Evolutionary conservation across 2,888 invertebrate genomes (phyloP), one percentile per base, ranked within the genome.

Genomic region (Axea sp.): DNA sequence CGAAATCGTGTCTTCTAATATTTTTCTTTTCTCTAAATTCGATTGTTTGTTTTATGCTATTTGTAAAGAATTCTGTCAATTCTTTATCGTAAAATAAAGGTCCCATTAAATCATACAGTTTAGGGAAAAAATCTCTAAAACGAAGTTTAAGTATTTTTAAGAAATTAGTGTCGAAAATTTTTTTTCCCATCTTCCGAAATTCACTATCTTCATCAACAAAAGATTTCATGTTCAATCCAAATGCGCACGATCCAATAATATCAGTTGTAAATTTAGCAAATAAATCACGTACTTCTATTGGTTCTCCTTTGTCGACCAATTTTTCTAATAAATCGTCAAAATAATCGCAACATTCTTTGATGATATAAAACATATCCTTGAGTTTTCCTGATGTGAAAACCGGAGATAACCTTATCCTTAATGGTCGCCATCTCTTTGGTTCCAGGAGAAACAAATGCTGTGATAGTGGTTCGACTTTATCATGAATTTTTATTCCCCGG

Each of bases 331-430:
- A 89, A 0, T 84, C 78, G 0, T 86, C 83, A 73, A 91, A 80
- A 31, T 84, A 83, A 3, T 85, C 76, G 5, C 88, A 85, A 3
- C 90, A 89, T 11, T 88, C 85, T 8, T 83, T 81, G 3, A 91
- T 87, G 1, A 90, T 83, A 0, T 89, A 87, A 67, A 89, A 90
- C 77, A 90, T 88, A 0, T 88, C 82, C 76, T 90, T 91, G 17
- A 89, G 89, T 67, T 90, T 89, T 28, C 87, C 88, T 6, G 85
- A 82, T 0, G 90, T 90, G 17, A 91, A 88, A 1, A 89, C 89
- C 2, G 90, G 87, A 1, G 90, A 89, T 8, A 91, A 75, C 74
- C 89, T 89, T 0, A 85, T 81, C 3, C 91, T 85, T 0, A 88
- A 80, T 0, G 84, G 82, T 65, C 89, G 89, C 91, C 91, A 90